Evolutionary conservation across 1,140 invertebrate genomes (phyloP), one percentile per base, ranked within the genome.

Genomic region (Brachionus plicatilis): DNA sequence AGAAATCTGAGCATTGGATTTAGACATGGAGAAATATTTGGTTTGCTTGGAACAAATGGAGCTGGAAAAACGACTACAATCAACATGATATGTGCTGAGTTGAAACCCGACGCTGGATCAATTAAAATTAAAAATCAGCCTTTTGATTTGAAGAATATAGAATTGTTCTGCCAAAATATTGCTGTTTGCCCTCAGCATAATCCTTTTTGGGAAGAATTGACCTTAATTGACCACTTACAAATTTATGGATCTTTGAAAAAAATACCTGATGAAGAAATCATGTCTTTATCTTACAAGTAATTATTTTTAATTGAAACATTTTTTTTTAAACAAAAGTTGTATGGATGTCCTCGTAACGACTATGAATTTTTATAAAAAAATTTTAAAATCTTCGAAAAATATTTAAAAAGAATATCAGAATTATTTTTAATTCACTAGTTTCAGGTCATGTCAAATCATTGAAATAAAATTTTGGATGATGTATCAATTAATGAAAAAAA

Each of bases 201-300:
- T 90, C 95, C 94, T 6, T 89, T 96, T 41, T 92, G 95, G 83
- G 92, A 93, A 75, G 93, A 94, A 86, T 90, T 96, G 50, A 95
- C 94, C 1, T 94, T 94, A 0, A 89, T 92, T 83, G 93, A 96
- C 88, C 94, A 93, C 75, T 89, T 97, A 8, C 85, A 87, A 56
- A 92, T 96, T 80, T 94, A 94, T 89, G 92, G 93, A 14, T 88
- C 93, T 14, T 88, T 97, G 8, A 85, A 90, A 70, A 88, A 88
- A 72, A 53, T 86, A 3, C 86, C 89, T 1, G 85, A 87, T 24
- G 86, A 87, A 2, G 87, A 88, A 84, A 90, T 89, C 86, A 87
- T 90, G 8, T 20, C 20, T 12, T 65, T 68, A 14, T 43, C 37
- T 12, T 12, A 2, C 37, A n/a, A 45, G 33, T 82, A n/a, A 17